These are phyloP conservation scores for Limnodromus scolopaceus DNA, from an alignment of 2,797 vertebrate genomes.

Conservation along the genomic window DNA sequence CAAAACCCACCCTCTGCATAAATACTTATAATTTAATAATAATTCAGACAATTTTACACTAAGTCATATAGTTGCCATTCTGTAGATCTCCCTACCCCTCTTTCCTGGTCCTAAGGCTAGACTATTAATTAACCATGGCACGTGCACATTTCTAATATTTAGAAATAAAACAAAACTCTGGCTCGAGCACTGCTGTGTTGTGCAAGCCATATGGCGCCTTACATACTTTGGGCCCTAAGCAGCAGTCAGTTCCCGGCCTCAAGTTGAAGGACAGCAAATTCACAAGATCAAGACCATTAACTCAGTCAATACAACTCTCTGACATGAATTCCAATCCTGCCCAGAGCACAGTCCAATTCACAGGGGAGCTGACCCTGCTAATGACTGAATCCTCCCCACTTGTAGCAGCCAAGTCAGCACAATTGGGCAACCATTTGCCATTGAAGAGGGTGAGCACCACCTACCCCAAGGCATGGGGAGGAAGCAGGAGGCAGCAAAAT, in stretches of 20 bases:
- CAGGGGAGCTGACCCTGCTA: background rate
- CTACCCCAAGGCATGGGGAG: background rate
- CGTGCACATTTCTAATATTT: background rate
- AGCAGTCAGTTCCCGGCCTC: background rate
- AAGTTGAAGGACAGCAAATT: background rate
- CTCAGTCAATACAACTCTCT: background rate
- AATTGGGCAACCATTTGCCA: background rate
- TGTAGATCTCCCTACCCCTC: background rate
- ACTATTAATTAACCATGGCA: background rate
- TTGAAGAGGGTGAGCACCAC: background rate
- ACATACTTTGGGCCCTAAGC: background rate
- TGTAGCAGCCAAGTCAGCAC: fast-evolving
- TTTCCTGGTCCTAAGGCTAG: background rate
- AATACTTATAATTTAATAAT: background rate
- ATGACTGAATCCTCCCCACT: background rate
- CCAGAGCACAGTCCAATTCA: background rate
- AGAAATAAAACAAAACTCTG: background rate
- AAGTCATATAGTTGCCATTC: background rate
- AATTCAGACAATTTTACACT: background rate
- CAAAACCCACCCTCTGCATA: fast-evolving
- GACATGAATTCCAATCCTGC: background rate
- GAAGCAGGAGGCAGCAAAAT: background rate
- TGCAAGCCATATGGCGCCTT: background rate
- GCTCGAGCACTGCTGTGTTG: background rate
- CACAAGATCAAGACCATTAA: background rate